Evolutionary conservation across 2,888 invertebrate genomes (phyloP).

Genomic region (Ectobius pallidus): DNA sequence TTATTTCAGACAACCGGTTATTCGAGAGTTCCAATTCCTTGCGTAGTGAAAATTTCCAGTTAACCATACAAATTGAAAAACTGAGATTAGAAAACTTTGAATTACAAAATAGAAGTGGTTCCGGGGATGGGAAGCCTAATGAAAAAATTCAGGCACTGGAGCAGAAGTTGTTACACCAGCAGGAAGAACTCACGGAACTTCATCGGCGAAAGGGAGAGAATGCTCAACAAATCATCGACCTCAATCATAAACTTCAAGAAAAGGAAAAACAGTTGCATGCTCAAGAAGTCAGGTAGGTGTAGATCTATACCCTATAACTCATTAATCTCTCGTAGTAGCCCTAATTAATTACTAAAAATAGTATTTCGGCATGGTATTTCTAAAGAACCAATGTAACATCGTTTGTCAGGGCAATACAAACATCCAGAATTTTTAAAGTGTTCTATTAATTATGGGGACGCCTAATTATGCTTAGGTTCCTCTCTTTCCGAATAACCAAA

Average conservation of each 20-base stretch:
- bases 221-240: conserved; percentile 89
- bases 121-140: conserved; percentile 52
- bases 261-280: conserved; percentile 75
- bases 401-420: too few relatives aligned
- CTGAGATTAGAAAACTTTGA: conserved; percentile 64
- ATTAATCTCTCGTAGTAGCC: too few relatives aligned
- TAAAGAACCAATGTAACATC: too few relatives aligned
- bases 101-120: conserved; percentile 53
- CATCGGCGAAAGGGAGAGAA: conserved; percentile 91
- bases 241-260: conserved; percentile 84
- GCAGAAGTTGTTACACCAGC: conserved; percentile 83
- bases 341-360: too few relatives aligned
- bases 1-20: conserved; percentile 78
- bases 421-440: too few relatives aligned
- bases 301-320: too few relatives aligned
- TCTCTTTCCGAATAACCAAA: too few relatives aligned
- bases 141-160: conserved; percentile 77
- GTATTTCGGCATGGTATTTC: too few relatives aligned
- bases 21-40: conserved; percentile 83
- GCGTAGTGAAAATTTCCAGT: conserved; percentile 81
- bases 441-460: too few relatives aligned
- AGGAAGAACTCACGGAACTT: conserved; percentile 91
- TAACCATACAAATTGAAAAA: conserved; percentile 85
- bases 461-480: too few relatives aligned
- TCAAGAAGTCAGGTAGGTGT: conserved; percentile 73